These are phyloP conservation scores for Drosophila hamatofila DNA, from an alignment of 2,888 invertebrate species.

Conservation along the genomic window DNA sequence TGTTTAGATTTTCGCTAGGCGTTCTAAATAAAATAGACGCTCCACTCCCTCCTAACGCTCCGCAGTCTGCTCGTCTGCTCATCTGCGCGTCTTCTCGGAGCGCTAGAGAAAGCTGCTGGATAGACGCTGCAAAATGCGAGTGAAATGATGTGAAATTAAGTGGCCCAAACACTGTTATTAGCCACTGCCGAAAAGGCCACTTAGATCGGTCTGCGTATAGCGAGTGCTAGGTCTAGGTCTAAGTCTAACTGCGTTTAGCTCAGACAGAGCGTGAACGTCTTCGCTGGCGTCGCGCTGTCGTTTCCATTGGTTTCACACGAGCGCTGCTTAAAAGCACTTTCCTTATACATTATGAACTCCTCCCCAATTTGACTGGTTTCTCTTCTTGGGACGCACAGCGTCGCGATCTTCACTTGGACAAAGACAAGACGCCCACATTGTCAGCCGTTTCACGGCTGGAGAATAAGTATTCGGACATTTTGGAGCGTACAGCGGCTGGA, in stretches of 20 bases:
- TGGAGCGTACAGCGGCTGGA: conserved; percentile 89
- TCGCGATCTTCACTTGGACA: conserved; percentile 81
- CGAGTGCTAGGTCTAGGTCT: conserved; percentile 32
- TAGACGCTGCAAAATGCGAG: conserved; percentile 46
- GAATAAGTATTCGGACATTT: conserved; percentile 91
- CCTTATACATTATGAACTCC: conserved; percentile 60
- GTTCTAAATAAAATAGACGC: conserved; percentile 67
- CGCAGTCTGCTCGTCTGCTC: no score
- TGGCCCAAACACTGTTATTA: conserved; percentile 65
- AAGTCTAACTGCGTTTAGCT: conserved; percentile 43
- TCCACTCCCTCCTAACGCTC: background rate
- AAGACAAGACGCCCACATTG: conserved; percentile 84
- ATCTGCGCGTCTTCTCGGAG: conserved; percentile 12
- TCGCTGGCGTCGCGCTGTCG: conserved; percentile 32
- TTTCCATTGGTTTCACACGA: conserved; percentile 80
- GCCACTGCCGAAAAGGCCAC: conserved; percentile 67
- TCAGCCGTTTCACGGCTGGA: conserved; percentile 90
- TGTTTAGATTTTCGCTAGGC: conserved; percentile 76
- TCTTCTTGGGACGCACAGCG: conserved; percentile 72
- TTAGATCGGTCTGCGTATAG: conserved; percentile 50
- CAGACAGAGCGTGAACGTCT: conserved; percentile 59
- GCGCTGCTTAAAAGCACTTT: conserved; percentile 72
- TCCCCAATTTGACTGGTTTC: conserved; percentile 56
- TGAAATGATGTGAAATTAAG: conserved; percentile 70
- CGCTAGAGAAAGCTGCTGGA: conserved; percentile 60